phyloP scores from a whole-genome alignment of 2,888 invertebrate species.

The Hofmannophila pseudospretella region DNA sequence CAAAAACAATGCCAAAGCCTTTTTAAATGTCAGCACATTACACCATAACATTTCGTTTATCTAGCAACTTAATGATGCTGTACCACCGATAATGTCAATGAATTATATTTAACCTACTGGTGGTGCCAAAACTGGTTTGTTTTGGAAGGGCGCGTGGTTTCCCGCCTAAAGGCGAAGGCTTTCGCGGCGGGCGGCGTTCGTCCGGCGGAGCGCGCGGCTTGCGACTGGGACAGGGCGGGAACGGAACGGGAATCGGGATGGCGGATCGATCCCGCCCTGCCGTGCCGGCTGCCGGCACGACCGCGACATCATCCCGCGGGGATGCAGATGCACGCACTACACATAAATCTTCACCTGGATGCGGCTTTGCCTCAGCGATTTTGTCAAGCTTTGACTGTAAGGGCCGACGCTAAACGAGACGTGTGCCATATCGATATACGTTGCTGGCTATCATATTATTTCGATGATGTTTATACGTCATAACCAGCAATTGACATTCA shows the following conservation, averaged over 20 bases:
- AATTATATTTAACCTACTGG: no score
- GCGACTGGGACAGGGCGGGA: constrained; percentile 64
- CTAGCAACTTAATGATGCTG: no score
- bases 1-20: not conserved
- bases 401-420: no score
- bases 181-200: constrained; percentile 34
- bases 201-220: constrained; percentile 45
- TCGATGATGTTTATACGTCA: no score
- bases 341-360: constrained; percentile 22
- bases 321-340: constrained; percentile 65
- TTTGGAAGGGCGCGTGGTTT: constrained; percentile 22
- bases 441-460: no score
- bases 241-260: constrained; percentile 33
- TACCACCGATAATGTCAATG: no score
- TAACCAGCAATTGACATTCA: no score
- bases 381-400: no score
- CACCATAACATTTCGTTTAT: no score
- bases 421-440: no score
- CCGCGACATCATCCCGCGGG: constrained; percentile 57
- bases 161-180: constrained; percentile 69
- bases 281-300: constrained; percentile 27
- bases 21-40: constrained; percentile 2
- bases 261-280: constrained; percentile 59
- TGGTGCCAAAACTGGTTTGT: not conserved
- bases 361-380: no score